Base-by-base conservation (phyloP, 2,888 invertebrate species). In the Antheraea yamamai region DNA sequence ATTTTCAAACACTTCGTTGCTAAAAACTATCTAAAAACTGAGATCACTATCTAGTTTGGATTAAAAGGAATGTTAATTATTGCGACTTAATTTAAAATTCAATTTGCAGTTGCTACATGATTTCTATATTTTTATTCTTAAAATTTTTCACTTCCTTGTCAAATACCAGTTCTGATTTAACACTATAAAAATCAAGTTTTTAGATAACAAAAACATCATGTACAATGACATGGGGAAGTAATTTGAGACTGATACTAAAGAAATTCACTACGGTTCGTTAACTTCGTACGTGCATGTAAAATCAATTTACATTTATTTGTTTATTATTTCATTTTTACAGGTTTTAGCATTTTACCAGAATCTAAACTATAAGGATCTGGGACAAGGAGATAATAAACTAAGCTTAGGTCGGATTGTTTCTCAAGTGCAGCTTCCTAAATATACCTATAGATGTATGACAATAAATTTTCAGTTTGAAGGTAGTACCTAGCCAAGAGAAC, bases 221-320 rank as follows among this genome's bases (percentile, higher is more conserved):
- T 51, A 26, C 61, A 47, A 72, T 72, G 58, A 75, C 72, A 70
- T 16, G 12, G 51, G 74, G 74, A 75, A 75, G 72, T 75, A 75
- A 72, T 39, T 51, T n/a, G 58, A 74, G 61, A 61, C 55, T 74
- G 61, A 23, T 55, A 70, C n/a, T 20, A 39, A 61, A 72, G 61
- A 71, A 72, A 70, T 70, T 75, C 47, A 51, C 61, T 47, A 75
- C 72, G 47, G 47, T 71, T 61, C 72, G 61, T 75, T 75, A 72
- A 23, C 61, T 72, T 26, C 39, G 51, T 71, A 75, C 74, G 61
- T 61, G 72, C 61, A 52, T 74, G 52, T 55, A 55, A 47, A 30
- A 26, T 75, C 70, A 70, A 39, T 70, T 70, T 39, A n/a, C 4
- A 39, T 70, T 70, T 39, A 70, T 70, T n/a, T 14, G 39, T 70